Percentiles rank a stretch among this genome's conserved stretches.
Conservation (phyloP, 2,888 invertebrate species). For the Apamea anceps region DNA sequence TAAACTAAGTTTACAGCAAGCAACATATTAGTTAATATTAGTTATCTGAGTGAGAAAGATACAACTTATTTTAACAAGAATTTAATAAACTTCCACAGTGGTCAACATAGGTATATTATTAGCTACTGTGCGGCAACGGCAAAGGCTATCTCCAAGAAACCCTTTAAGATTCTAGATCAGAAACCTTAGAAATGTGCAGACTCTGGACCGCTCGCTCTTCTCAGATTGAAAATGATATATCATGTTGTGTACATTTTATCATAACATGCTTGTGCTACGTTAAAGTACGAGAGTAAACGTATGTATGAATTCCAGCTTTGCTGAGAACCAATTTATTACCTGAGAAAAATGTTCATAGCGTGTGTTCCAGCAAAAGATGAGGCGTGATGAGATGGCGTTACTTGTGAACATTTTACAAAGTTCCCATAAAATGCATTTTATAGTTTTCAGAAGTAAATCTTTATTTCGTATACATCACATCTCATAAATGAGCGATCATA, state of each 20-base stretch:
- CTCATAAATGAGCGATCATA: slow-evolving; percentile 20
- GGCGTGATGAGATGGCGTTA: slow-evolving; percentile 29
- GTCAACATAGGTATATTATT: not conserved
- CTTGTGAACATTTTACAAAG: not conserved
- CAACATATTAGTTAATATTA: not conserved
- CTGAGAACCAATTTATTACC: not conserved
- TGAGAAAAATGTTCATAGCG: not conserved
- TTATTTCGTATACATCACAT: not conserved
- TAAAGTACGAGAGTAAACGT: not conserved
- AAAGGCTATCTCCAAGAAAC: slow-evolving; percentile 24
- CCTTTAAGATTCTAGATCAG: slow-evolving; percentile 27
- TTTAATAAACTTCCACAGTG: not conserved
- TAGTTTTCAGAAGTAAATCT: not conserved
- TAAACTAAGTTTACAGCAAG: not conserved
- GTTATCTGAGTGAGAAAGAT: not conserved
- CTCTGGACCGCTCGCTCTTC: not conserved
- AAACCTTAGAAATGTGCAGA: slow-evolving; percentile 26
- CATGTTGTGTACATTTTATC: slow-evolving; percentile 10
- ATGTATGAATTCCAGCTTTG: slow-evolving; percentile 2
- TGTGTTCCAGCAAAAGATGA: not conserved
- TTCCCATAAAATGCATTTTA: not conserved
- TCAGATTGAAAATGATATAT: slow-evolving; percentile 27
- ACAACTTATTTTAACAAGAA: not conserved
- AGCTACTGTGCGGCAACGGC: not conserved
- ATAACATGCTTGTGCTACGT: not conserved